Conservation (phyloP, 1,140 invertebrate genomes). For the Holotrichia oblita region DNA sequence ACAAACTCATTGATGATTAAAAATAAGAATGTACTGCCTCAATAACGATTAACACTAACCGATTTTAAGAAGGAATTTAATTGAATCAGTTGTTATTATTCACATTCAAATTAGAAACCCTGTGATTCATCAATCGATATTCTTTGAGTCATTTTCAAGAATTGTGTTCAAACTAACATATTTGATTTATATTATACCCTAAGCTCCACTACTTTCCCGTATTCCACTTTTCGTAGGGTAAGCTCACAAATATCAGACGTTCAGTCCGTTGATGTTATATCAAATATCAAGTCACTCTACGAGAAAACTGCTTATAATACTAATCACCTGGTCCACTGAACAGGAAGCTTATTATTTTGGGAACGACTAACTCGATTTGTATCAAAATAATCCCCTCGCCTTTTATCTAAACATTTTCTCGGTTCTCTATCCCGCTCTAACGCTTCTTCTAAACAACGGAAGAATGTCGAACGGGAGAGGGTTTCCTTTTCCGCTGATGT, state of each 20-base stretch:
- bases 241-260: neutral
- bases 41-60: too few relatives aligned
- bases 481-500: conserved; percentile 44
- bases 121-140: too few relatives aligned
- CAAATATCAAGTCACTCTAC: conserved; percentile 50
- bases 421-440: conserved; percentile 9
- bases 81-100: too few relatives aligned
- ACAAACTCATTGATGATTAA: too few relatives aligned
- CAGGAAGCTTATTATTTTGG: conserved; percentile 56
- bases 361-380: conserved; percentile 55
- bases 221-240: neutral
- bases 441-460: neutral
- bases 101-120: too few relatives aligned
- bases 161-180: too few relatives aligned
- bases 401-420: conserved; percentile 20
- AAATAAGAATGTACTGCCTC: too few relatives aligned
- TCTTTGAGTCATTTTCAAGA: too few relatives aligned
- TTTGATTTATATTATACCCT: neutral
- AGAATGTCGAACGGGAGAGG: neutral
- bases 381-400: conserved; percentile 51
- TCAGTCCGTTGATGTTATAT: conserved; percentile 39
- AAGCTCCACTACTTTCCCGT: neutral
- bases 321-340: conserved; percentile 55
- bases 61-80: too few relatives aligned
- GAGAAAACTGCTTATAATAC: conserved; percentile 49